These are phyloP conservation scores for Dendrolimus pini DNA, from an alignment of 2,888 invertebrate species.

Conservation along the genomic window DNA sequence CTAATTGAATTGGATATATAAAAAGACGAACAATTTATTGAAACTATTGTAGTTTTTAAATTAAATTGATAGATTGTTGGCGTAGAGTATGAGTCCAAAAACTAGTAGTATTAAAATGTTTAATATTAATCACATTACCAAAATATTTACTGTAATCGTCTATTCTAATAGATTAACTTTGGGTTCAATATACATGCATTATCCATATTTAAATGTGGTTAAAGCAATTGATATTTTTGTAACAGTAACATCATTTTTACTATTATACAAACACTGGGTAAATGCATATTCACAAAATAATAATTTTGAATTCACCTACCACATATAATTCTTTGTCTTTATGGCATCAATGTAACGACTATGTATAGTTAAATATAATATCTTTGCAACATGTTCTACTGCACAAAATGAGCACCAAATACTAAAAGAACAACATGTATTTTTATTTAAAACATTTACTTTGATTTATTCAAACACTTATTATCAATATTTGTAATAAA, in stretches of 20 bases:
- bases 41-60: too few species aligned
- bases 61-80: too few species aligned
- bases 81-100: too few species aligned
- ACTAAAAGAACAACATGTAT: constrained; percentile 14
- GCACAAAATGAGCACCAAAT: constrained; percentile 52
- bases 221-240: constrained; percentile 3
- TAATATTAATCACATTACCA: too few species aligned
- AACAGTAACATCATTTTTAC: constrained; percentile 28
- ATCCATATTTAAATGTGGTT: constrained; percentile 14
- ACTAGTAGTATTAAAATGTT: too few species aligned
- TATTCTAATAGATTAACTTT: too few species aligned
- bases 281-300: constrained; percentile 66
- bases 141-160: too few species aligned
- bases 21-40: too few species aligned
- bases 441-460: neutral
- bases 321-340: constrained; percentile 21
- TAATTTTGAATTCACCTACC: constrained; percentile 31
- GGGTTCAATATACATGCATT: too few species aligned
- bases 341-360: constrained; percentile 13
- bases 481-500: constrained; percentile 2
- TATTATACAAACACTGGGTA: constrained; percentile 45
- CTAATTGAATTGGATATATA: too few species aligned
- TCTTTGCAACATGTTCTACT: constrained; percentile 34
- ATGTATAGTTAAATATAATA: constrained; percentile 4
- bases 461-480: constrained; percentile 6